These are phyloP conservation scores for Acanthurus leucopareius DNA, from an alignment of 2,797 vertebrate species.

Conservation along the genomic window DNA sequence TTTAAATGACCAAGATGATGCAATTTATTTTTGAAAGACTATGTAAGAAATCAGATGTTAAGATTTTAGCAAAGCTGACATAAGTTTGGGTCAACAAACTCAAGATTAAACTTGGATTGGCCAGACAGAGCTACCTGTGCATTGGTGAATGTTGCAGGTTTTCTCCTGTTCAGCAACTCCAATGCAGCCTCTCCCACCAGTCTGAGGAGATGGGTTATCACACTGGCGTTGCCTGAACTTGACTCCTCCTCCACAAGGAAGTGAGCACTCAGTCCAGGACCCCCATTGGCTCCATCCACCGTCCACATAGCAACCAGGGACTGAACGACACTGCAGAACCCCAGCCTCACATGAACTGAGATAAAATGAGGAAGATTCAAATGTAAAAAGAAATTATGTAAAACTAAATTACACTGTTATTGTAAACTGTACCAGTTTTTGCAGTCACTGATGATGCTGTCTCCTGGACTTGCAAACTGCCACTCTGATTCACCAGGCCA, in stretches of 20 bases:
- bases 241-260: conserved; percentile 82
- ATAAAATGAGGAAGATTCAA: background rate
- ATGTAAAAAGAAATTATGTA: too few relatives aligned
- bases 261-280: conserved; percentile 82
- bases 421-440: conserved; percentile 85
- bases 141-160: conserved; percentile 80
- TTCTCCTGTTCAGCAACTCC: conserved; percentile 79
- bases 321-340: conserved; percentile 83
- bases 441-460: conserved; percentile 84
- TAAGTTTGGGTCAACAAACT: background rate
- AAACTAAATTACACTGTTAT: background rate
- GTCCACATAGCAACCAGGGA: conserved; percentile 84
- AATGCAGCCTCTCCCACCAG: conserved; percentile 83
- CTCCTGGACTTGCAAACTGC: conserved; percentile 86
- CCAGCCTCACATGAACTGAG: conserved; percentile 88
- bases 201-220: conserved; percentile 85
- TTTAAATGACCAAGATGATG: background rate
- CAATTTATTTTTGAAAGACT: background rate
- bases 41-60: background rate
- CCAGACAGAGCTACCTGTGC: conserved; percentile 70
- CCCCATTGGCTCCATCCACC: conserved; percentile 87
- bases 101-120: too few relatives aligned
- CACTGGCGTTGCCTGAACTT: conserved; percentile 82
- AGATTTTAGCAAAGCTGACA: background rate
- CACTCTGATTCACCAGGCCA: conserved; percentile 82